Evolutionary conservation across 2,888 invertebrate species (phyloP).

Genomic region (Caenorhabditis macrosperma): DNA sequence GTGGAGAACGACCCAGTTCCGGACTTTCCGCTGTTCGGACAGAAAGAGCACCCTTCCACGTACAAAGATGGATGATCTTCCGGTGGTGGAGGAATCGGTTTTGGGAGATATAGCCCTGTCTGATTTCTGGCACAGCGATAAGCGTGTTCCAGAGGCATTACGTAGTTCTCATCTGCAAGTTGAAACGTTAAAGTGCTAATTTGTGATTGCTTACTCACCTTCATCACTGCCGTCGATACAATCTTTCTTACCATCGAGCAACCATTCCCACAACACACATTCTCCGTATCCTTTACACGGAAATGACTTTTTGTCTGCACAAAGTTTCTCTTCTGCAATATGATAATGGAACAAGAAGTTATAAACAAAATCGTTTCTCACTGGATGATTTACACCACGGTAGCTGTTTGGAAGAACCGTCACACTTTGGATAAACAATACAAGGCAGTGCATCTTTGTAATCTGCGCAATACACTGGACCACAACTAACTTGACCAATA

Average conservation of each 20-base stretch:
- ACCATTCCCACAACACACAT: constrained; percentile 77
- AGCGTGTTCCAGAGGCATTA: constrained; percentile 51
- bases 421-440: constrained; percentile 73
- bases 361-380: constrained; percentile 20
- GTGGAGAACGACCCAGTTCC: neutral
- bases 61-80: constrained; percentile 50
- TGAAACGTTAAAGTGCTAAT: no score
- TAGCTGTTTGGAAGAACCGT: constrained; percentile 66
- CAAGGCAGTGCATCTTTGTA: constrained; percentile 73
- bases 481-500: constrained; percentile 77
- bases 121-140: constrained; percentile 47
- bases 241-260: constrained; percentile 75
- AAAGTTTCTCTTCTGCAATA: constrained; percentile 75
- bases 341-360: neutral
- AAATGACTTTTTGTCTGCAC: constrained; percentile 69
- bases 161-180: constrained; percentile 56
- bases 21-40: constrained; percentile 9
- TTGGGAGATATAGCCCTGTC: constrained; percentile 35
- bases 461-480: constrained; percentile 74
- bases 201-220: constrained; percentile 59
- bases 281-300: constrained; percentile 79
- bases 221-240: constrained; percentile 79
- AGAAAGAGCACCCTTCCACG: constrained; percentile 56
- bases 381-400: constrained; percentile 68
- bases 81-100: constrained; percentile 51